Conservation (phyloP, 2,888 invertebrate species). For the Lepas anatifera region DNA sequence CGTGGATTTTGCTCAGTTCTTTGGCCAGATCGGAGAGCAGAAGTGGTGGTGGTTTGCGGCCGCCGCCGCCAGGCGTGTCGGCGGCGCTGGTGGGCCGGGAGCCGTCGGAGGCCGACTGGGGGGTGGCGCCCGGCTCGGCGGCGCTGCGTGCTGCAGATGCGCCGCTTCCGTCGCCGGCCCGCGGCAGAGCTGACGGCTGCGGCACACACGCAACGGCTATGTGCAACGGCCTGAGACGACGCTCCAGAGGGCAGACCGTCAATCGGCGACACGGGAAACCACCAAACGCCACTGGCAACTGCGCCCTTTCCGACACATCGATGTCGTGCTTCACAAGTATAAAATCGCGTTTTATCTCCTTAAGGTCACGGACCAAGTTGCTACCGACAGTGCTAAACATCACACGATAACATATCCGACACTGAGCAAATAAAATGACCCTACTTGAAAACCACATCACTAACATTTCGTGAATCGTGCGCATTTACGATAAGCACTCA, state of each 20-base stretch:
- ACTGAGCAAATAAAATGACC: no score
- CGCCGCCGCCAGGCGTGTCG: background rate
- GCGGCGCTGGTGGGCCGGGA: background rate
- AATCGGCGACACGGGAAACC: background rate
- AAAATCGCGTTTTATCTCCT: no score
- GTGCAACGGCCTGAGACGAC: background rate
- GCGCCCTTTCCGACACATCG: background rate
- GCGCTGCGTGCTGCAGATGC: background rate
- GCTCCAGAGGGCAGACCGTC: background rate
- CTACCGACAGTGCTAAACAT: no score
- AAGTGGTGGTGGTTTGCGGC: background rate
- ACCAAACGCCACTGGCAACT: background rate
- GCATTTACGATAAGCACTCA: no score
- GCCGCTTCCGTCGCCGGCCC: background rate
- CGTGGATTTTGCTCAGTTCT: background rate
- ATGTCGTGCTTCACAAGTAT: no score
- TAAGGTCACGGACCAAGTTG: no score
- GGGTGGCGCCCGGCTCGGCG: background rate
- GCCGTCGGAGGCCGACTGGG: background rate
- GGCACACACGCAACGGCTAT: no score
- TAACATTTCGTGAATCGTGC: no score
- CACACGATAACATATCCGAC: no score
- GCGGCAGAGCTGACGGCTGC: background rate
- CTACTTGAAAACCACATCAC: no score
- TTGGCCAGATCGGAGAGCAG: conserved; percentile 5